Evolutionary conservation across 2,113 vertebrate species (phyloP), one percentile per base, ranked within the genome.

Genomic region (Pomatorhinus ruficollis): DNA sequence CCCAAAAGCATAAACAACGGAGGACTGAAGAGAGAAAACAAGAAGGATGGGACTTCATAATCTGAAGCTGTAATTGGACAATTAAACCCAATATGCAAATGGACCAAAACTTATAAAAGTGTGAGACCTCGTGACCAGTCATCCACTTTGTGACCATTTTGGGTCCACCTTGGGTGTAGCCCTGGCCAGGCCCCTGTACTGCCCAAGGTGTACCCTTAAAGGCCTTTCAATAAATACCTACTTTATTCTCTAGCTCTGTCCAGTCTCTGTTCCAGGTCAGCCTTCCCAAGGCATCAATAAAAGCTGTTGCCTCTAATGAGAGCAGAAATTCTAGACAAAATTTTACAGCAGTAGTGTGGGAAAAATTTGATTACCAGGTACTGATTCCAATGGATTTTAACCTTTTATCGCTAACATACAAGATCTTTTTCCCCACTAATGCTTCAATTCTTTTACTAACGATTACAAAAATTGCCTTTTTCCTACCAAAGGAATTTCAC

Each of bases 391-490:
- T 1, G 52, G 6, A 74, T 77, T 83, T 56, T 71, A 22, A 79
- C 30, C 21, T 79, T 90, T 56, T 68, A 23, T 33, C 27, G 49
- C 25, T 19, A 83, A 83, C 3, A 50, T 15, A 15, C 3, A 77
- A 35, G n/a, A 50, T 5, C 40, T 60, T 50, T 2, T 45, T 11
- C 0, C 4, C 4, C 17, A 8, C 9, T 6, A 80, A 35, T 30
- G 35, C 24, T 54, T 65, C 54, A 75, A 45, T 39, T 53, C 7
- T 78, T 93, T 54, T 4, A 42, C 24, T 5, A 63, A 16, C 23
- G 42, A 54, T 35, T 56, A 64, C 2, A 52, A 79, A 80, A 37
- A 86, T n/a, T 37, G 16, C 13, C 20, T 63, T 79, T 89, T 83
- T 64, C 19, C 52, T 49, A 49, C 28, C n/a, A 69, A 74, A 91